Base-by-base conservation (phyloP, 2,113 vertebrate species). In the Stictonetta naevosa region DNA sequence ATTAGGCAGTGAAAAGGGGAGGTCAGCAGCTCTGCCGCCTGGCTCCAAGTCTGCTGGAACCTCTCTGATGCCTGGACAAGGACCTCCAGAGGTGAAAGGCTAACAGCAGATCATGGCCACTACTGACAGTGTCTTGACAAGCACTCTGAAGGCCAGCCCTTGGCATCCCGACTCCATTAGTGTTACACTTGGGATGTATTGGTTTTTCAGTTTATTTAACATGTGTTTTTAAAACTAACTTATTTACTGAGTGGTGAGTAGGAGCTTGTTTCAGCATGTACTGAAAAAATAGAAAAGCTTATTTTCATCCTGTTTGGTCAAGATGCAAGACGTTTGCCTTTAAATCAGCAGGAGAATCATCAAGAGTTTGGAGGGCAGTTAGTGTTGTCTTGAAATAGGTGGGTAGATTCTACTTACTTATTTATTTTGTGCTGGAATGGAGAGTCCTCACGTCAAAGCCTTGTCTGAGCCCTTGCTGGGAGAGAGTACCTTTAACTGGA, bases 101-200 rank as follows among this genome's bases (percentile, higher is more conserved):
- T 60, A 36, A 18, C 38, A 23, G 1, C 55, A 59, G 38, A 23
- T 63, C 55, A 6, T 36, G 8, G 53, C 36, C 2, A 0, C 44
- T 21, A 26, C 4, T 16, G 13, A 20, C 1, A 1, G 9, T 21
- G 55, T 17, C 48, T 52, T 25, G 42, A 31, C 53, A 16, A 44
- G 33, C 71, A 4, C 4, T 12, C 23, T 28, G 50, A 18, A 10
- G 19, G 25, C 8, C 46, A 42, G 36, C 0, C 0, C 50, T 50
- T n/a, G 10, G 25, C 12, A 7, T 44, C 44, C 63, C 11, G 31
- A 4, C 59, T 67, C 36, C 6, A 9, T 5, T 15, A 1, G 8
- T 23, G 19, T 31, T 10, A 21, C 21, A 12, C 23, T 25, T 38
- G 78, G 10, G 26, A 23, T 34, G 3, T 10, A 3, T 36, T 55